Percentiles rank a stretch among this genome's conserved stretches.
phyloP scores from a whole-genome alignment of 2,797 vertebrate genomes.

The Coreius guichenoti region DNA sequence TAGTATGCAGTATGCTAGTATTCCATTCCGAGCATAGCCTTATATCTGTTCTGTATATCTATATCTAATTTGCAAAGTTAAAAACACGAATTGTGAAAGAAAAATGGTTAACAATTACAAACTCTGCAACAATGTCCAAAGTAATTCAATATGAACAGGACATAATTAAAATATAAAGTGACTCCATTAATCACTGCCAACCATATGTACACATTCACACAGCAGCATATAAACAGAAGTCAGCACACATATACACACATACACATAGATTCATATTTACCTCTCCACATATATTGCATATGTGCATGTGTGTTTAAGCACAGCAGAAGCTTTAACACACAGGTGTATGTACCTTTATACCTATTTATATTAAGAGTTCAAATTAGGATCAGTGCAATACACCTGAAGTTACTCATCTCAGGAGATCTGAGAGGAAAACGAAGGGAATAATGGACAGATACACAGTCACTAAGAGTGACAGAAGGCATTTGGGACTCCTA shows the following conservation, averaged over 20 bases:
- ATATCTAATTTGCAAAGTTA: not conserved
- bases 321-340: slow-evolving; percentile 48
- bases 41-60: not conserved
- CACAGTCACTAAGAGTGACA: slow-evolving; percentile 52
- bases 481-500: slow-evolving; percentile 54
- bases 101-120: not conserved
- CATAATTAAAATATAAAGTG: not conserved
- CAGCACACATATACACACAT: slow-evolving; percentile 60
- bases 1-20: slow-evolving; percentile 2
- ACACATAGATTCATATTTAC: slow-evolving; percentile 58
- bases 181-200: slow-evolving; percentile 50
- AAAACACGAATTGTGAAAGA: not conserved
- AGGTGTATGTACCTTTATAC: slow-evolving; percentile 46
- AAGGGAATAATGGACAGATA: slow-evolving; percentile 39
- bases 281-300: slow-evolving; percentile 47
- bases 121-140: not conserved
- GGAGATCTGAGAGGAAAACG: slow-evolving; percentile 38
- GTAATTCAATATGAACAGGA: not conserved
- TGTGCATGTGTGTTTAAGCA: slow-evolving; percentile 65
- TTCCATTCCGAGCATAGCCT: not conserved
- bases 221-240: slow-evolving; percentile 22
- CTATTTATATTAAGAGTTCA: slow-evolving; percentile 50
- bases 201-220: slow-evolving; percentile 39
- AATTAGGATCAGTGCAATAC: slow-evolving; percentile 57
- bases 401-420: slow-evolving; percentile 59